A percentile compares a stretch with the other conserved stretches of the same genome.
These are phyloP conservation scores for Chaetodon trifascialis DNA, from an alignment of 2,113 vertebrate species.

Conservation along the genomic window DNA sequence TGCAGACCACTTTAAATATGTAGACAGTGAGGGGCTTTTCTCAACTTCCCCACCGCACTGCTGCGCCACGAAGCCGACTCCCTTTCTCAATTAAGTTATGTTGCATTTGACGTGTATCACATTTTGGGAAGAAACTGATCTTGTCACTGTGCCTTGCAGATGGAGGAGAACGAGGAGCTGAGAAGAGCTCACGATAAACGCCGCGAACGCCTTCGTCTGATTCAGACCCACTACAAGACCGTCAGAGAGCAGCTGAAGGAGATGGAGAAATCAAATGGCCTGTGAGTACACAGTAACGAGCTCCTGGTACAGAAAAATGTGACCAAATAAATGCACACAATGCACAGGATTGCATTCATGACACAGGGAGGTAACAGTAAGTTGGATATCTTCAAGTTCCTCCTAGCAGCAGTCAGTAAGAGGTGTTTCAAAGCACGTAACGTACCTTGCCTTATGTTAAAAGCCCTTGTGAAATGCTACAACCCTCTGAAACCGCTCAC, in stretches of 20 bases:
- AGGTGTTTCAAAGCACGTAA: slow-evolving; percentile 58
- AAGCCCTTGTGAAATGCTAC: slow-evolving; percentile 61
- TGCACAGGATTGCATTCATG: slow-evolving; percentile 8
- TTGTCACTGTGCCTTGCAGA: slow-evolving; percentile 79
- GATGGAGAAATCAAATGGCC: slow-evolving; percentile 84
- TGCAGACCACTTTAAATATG: slow-evolving; percentile 41
- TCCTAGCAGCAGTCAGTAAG: slow-evolving; percentile 27
- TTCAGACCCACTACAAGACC: slow-evolving; percentile 91
- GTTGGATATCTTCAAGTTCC: slow-evolving; percentile 32
- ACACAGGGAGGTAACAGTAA: slow-evolving; percentile 8
- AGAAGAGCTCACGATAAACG: slow-evolving; percentile 87
- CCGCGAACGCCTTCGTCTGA: slow-evolving; percentile 87
- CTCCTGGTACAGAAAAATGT: not conserved
- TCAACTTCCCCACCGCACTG: slow-evolving; percentile 5
- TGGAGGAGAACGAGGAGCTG: slow-evolving; percentile 89
- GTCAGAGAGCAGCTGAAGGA: slow-evolving; percentile 91
- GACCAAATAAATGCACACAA: not conserved
- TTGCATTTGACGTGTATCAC: slow-evolving; percentile 33
- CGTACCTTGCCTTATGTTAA: slow-evolving; percentile 59
- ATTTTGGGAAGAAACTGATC: not conserved
- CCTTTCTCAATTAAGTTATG: not conserved
- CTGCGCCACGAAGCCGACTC: slow-evolving; percentile 10
- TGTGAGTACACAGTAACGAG: slow-evolving; percentile 82
- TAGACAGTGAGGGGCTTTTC: slow-evolving; percentile 5
- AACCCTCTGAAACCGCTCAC: slow-evolving; percentile 60